Base-by-base conservation (phyloP, 23 tunicate genomes). In the Pegea sp. region DNA sequence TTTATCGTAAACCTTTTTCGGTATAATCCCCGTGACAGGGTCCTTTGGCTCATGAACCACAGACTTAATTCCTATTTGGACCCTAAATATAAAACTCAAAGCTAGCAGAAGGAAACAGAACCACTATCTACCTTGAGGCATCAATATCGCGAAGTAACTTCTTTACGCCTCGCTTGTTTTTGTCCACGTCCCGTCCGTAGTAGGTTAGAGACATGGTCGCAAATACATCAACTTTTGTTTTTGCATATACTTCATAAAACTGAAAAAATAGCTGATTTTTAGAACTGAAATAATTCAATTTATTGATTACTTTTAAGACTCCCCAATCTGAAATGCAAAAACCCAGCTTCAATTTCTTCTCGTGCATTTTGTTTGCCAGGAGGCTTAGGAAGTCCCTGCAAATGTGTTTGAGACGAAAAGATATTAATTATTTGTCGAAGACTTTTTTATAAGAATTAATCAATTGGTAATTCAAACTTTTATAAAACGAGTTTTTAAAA, bases 131-230 rank as follows among this genome's bases (percentile, higher is more conserved):
- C 81, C 75, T 53, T 19, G 61, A 53, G 31, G 69, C 29, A 23
- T 62, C 64, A 20, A 76, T 61, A 19, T 49, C 54, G 23, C 29
- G 46, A 31, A 67, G 31, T 69, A 67, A 67, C 33, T 60, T 60
- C 2, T 60, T 31, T 5, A 76, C 75, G 42, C 62, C 31, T 3
- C 44, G 24, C 16, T 42, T 67, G 65, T 76, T 76, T 2, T 31
- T 22, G 8, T 43, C 59, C 18, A 68, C 42, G 49, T 76, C 57
- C 26, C 26, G 61, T 1, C 88, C 88, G 44, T 53, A 76, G 51
- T 76, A 76, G 7, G 88, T 76, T 38, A 59, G 67, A 13, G 75
- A 30, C 88, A 76, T 76, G 6, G 75, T 43, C 18, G 75, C 88
- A n/a, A 76, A 25, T 50, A 76, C 28, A 2, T 60, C 61, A 30